Conservation (phyloP, 2,797 vertebrate species). For the Chiloscyllium punctatum region DNA sequence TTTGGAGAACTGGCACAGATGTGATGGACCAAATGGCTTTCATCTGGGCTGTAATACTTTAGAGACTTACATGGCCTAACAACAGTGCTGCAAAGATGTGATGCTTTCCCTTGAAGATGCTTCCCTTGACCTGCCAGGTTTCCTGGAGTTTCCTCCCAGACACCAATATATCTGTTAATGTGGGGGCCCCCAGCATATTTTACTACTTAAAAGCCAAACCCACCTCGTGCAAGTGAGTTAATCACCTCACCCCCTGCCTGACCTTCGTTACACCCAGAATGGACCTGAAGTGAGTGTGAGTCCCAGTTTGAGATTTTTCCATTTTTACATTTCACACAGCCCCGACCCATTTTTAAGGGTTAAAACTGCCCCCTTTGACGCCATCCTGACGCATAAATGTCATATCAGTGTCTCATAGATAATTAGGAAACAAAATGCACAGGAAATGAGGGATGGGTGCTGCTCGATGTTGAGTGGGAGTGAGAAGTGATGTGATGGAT, state of each 20-base stretch:
- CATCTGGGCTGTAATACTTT: background rate
- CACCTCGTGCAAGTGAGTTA: background rate
- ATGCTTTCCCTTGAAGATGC: background rate
- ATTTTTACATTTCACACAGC: background rate
- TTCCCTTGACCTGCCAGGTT: too few species aligned
- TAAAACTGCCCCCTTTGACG: background rate
- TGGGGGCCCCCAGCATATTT: background rate
- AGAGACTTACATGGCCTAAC: too few species aligned
- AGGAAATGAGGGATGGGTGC: background rate
- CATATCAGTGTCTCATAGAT: background rate
- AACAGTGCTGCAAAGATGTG: too few species aligned
- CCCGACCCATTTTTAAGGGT: background rate
- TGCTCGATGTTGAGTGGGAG: background rate
- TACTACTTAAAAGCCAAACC: background rate
- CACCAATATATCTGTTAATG: background rate
- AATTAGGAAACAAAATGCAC: background rate
- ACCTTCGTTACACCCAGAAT: too few species aligned
- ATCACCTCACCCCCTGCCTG: too few species aligned
- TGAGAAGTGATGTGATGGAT: background rate
- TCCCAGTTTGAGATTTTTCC: background rate
- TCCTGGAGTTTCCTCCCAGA: background rate
- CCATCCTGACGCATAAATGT: background rate
- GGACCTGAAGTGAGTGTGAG: too few species aligned
- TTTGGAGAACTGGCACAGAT: background rate
- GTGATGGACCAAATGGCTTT: background rate